These are phyloP conservation scores for Paralichthys olivaceus DNA, from an alignment of 2,113 vertebrate genomes.

Conservation along the genomic window DNA sequence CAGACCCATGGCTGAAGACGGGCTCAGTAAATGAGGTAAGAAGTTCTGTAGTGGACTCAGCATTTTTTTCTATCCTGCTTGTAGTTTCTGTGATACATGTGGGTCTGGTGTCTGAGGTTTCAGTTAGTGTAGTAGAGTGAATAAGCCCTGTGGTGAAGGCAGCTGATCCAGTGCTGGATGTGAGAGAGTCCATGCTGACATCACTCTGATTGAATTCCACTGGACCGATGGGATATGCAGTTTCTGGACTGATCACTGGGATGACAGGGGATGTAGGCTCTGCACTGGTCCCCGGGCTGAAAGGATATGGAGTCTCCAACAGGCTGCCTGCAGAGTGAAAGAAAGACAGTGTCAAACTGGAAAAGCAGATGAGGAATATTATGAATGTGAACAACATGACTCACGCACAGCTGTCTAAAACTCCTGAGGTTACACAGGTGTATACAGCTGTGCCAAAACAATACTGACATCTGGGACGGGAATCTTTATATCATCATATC, in stretches of 20 bases:
- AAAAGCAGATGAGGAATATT: background rate
- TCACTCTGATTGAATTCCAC: conserved; percentile 28
- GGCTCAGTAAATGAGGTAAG: conserved; percentile 54
- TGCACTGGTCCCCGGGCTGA: conserved; percentile 75
- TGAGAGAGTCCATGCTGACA: conserved; percentile 26
- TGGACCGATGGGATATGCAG: conserved; percentile 32
- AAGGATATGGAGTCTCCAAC: conserved; percentile 65
- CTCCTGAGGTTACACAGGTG: too few species aligned
- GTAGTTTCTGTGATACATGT: conserved; percentile 17
- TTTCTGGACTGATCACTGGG: conserved; percentile 41
- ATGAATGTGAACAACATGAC: background rate
- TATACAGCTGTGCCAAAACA: background rate
- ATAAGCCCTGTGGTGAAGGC: conserved; percentile 21
- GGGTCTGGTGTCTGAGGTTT: conserved; percentile 37
- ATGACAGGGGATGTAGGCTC: conserved; percentile 63
- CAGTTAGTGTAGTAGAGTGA: conserved; percentile 2
- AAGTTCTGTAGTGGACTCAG: conserved; percentile 30
- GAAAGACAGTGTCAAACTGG: background rate
- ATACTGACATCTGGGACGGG: background rate
- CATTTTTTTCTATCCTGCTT: conserved; percentile 32
- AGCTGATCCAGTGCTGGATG: conserved; percentile 19
- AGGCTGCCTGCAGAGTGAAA: conserved; percentile 66
- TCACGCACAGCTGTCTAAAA: background rate
- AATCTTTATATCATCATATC: too few species aligned
- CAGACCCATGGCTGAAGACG: background rate